These are phyloP conservation scores for Prosopocoilus inquinatus DNA, from an alignment of 2,888 invertebrate genomes.

Conservation along the genomic window DNA sequence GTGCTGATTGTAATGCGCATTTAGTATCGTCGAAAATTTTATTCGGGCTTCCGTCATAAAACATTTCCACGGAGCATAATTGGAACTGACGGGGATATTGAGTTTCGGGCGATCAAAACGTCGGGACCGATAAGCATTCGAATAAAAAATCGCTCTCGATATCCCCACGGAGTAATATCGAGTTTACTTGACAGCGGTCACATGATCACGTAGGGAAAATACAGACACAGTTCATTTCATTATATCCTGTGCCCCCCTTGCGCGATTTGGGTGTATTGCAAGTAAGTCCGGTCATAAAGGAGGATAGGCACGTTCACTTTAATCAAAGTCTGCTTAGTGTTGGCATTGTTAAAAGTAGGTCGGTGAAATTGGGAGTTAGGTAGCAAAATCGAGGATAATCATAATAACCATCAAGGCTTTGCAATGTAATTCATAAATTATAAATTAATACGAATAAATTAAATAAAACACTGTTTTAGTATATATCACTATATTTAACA, in stretches of 20 bases:
- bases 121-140: constrained; percentile 42
- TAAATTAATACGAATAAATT: too few relatives aligned
- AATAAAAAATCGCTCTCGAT: constrained; percentile 37
- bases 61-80: constrained; percentile 24
- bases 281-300: neutral
- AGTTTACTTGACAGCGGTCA: constrained; percentile 16
- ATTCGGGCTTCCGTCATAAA: constrained; percentile 8
- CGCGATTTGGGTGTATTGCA: neutral
- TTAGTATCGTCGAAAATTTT: too few relatives aligned
- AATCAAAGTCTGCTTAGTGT: neutral
- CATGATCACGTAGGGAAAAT: neutral
- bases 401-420: too few relatives aligned
- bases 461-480: too few relatives aligned
- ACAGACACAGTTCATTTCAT: neutral
- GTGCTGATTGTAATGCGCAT: too few relatives aligned
- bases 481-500: too few relatives aligned
- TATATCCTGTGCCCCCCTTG: neutral
- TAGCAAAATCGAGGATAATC: too few relatives aligned
- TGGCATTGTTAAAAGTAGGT: neutral
- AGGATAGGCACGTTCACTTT: neutral
- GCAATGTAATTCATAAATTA: too few relatives aligned
- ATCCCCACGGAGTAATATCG: constrained; percentile 35
- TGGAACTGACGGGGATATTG: constrained; percentile 38
- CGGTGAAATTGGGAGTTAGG: too few relatives aligned
- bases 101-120: constrained; percentile 42